Evolutionary conservation across 2,888 invertebrate species (phyloP), one percentile per base, ranked within the genome.

Genomic region (Andrena haemorrhoa): DNA sequence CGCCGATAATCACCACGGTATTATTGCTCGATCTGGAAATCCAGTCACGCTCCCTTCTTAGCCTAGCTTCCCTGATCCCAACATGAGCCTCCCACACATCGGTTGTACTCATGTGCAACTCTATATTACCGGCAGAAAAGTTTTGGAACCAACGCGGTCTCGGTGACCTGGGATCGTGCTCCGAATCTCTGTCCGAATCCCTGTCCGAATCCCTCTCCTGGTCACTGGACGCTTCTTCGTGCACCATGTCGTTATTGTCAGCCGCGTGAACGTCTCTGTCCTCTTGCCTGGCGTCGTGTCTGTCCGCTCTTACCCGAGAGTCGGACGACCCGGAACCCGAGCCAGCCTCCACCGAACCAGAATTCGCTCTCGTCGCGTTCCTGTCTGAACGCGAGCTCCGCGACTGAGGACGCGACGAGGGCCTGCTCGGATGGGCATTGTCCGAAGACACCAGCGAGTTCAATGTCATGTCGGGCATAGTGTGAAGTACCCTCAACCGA

Each of bases 21-120:
- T 93, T 91, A 51, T 88, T 91, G 41, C 85, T 90, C 12, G 82
- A 89, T 56, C 91, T 87, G 16, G 89, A 85, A 0, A 88, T 74
- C 89, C 90, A 88, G 56, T 89, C 88, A 16, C 88, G 87, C 84
- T 95, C 95, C 83, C 95, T 94, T 35, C 95, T 93, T 84, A 95
- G 94, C 88, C 96, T 94, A 58, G 96, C 95, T 89, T 96, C 96
- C 90, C 96, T 95, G 83, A 96, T 95, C 5, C 96, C 95, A 66
- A 96, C 95, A 26, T 96, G 94, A 12, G 96, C 96, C 91, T 96
- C 96, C 96, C 96, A 96, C 33, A 96, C 95, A 88, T 96, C 96
- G 83, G 95, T 95, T 82, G 92, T 78, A 89, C 94, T 92, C 2
- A 94, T 93, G 73, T 94, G 94, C 7, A 94, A 84, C 74, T 94